Base-by-base conservation (phyloP, 2,888 invertebrate genomes). In the Acanthosepion pharaonis region DNA sequence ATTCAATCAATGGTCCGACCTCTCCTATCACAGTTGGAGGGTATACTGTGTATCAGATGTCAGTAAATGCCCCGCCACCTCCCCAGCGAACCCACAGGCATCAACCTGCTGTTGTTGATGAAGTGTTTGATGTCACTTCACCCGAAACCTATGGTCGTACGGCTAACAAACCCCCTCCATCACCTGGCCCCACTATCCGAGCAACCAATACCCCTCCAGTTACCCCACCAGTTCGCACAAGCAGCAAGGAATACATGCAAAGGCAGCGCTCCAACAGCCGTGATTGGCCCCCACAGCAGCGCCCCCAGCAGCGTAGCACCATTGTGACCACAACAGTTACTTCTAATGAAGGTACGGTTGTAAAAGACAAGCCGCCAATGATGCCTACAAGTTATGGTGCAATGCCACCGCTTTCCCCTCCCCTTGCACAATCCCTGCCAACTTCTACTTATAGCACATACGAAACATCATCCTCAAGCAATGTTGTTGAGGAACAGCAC, bases 161-260 rank as follows among this genome's bases (percentile, higher is more conserved):
- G 94, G 95, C 96, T 94, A 96, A 96, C 95, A 96, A 96, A 95
- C 96, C 96, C 92, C 96, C 96, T 42, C 96, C 96, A 20, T 96
- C 96, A 42, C 96, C 96, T 28, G 96, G 95, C 25, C 95, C 95
- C 95, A 96, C 96, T 95, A 95, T 96, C 91, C 94, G 96, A 18
- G 95, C 95, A 91, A 95, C 95, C n/a, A 95, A 95, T 42, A 92
- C 95, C 51, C 94, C 95, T n/a, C 95, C 95, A 3, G 95, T 96
- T 9, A 95, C 96, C n/a, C 96, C 96, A 33, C 96, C 96, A 33
- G 95, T 95, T 91, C 95, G 96, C 94, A 95, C 95, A 95, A 96
- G 97, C 95, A 97, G 96, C 94, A 96, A 96, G 95, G 96, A 97
- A 94, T 96, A 95, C 95, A 96, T 96, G 96, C 95, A 96, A 94